Conservation (phyloP, 2,888 invertebrate genomes). For the Rhamphomyia laevipes region DNA sequence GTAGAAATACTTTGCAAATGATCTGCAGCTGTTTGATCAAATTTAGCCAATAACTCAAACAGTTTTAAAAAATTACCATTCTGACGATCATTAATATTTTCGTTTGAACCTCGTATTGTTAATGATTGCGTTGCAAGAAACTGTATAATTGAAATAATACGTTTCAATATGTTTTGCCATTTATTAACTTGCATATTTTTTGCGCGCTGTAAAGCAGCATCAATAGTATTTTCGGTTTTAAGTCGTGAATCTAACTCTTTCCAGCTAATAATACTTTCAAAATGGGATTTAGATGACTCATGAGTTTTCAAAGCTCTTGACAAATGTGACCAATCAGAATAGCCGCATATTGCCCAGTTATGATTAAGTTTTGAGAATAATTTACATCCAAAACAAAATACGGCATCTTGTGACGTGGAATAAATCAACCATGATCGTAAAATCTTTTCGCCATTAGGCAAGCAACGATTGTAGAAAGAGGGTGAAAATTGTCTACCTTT, state of each 20-base stretch:
- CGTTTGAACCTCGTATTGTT: not conserved
- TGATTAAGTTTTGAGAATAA: too few species aligned
- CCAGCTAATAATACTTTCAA: not conserved
- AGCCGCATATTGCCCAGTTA: too few species aligned
- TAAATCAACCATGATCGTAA: conserved; percentile 16
- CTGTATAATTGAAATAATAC: not conserved
- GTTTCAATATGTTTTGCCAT: not conserved
- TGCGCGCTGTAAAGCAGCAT: not conserved
- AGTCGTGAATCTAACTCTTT: not conserved
- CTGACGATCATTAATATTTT: not conserved
- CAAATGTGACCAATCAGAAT: not conserved
- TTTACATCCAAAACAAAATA: conserved; percentile 17
- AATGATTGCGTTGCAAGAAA: not conserved
- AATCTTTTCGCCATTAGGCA: too few species aligned
- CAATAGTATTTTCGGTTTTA: not conserved
- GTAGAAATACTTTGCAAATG: not conserved
- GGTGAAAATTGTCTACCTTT: too few species aligned
- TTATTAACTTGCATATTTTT: not conserved
- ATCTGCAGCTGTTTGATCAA: not conserved
- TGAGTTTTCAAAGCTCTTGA: not conserved
- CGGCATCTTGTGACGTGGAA: conserved; percentile 14
- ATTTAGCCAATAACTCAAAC: not conserved
- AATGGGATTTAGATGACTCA: not conserved
- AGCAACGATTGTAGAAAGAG: too few species aligned
- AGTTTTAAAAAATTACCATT: not conserved